phyloP scores from a whole-genome alignment of 1,140 invertebrate genomes.

The Lepidostoma basale region DNA sequence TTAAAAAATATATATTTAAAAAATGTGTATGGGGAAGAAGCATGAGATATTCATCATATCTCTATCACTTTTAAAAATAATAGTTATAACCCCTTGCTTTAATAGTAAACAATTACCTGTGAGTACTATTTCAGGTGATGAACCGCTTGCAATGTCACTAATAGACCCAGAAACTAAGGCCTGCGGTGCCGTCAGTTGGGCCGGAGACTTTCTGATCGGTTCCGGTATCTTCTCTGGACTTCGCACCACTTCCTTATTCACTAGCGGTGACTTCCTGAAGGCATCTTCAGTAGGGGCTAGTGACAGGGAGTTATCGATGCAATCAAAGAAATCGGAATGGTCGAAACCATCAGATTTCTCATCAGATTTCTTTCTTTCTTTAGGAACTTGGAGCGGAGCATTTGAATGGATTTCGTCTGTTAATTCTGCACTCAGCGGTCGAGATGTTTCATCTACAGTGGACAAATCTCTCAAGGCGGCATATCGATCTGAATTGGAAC shows the following conservation, averaged over 20 bases:
- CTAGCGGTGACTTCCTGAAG: conserved; percentile 57
- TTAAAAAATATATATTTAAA: no score
- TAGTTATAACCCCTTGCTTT: conserved; percentile 47
- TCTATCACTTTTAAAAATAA: conserved; percentile 17
- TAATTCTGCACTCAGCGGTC: conserved; percentile 41
- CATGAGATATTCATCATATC: no score
- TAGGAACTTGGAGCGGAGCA: conserved; percentile 56
- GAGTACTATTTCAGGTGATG: conserved; percentile 63
- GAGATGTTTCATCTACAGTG: conserved; percentile 62
- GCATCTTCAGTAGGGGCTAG: conserved; percentile 59
- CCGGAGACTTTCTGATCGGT: conserved; percentile 15
- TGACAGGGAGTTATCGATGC: conserved; percentile 58
- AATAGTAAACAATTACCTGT: conserved; percentile 51
- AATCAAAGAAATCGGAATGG: conserved; percentile 61
- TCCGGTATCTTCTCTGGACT: conserved; percentile 41
- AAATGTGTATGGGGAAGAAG: no score
- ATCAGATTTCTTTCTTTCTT: conserved; percentile 58
- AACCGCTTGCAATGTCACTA: conserved; percentile 65
- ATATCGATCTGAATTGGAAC: conserved; percentile 63
- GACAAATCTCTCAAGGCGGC: conserved; percentile 74
- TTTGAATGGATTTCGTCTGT: conserved; percentile 58
- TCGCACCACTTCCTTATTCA: conserved; percentile 51
- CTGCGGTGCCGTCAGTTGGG: conserved; percentile 50
- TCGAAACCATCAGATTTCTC: conserved; percentile 61
- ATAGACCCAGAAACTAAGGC: conserved; percentile 62